Base-by-base conservation (phyloP, 2,888 invertebrate genomes). In the Cepaea hortensis region DNA sequence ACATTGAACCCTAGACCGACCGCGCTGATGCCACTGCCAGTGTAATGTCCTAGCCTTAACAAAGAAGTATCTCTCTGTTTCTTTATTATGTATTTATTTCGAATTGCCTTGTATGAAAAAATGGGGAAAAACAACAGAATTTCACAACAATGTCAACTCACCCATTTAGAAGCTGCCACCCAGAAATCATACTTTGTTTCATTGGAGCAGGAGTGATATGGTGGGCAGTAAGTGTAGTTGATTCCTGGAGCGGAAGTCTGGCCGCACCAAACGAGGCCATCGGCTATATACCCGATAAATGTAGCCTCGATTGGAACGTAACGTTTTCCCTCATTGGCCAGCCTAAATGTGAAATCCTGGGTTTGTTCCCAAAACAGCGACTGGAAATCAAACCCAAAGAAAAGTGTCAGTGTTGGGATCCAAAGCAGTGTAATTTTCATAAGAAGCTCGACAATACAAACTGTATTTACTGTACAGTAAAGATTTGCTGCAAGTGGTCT, bases 181-280 rank as follows among this genome's bases (percentile, higher is more conserved):
- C 92, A 92, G 84, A 90, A 92, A 3, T 90, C 87, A 48, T 88
- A 87, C 70, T 86, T 86, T 15, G 90, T 90, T 70, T 88, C 88
- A 18, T 75, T 50, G 3, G 90, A 89, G 46, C 91, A 89, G 35
- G 87, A 87, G 0, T 87, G 83, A 85, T 87, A 90, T 72, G 88
- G 85, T 5, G 92, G 92, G 86, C 92, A 92, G 4, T 82, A 35
- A 3, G 62, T 68, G 77, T 77, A 85, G 85, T 90, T 89, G 73
- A 88, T 77, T 20, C 91, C 91, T 20, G 89, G 88, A 3, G 73
- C 62, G 11, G 84, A 86, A 11, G 50, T 76, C 50, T 89, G 88
- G 3, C 92, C 92, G 81, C 92, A 92, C 91, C 91, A 92, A 20
- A 87, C 86, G 4, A 91, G 80, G n/a, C 90, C 88, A 79, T 90